Conservation (phyloP, 2,797 vertebrate genomes). For the Catharus ustulatus region DNA sequence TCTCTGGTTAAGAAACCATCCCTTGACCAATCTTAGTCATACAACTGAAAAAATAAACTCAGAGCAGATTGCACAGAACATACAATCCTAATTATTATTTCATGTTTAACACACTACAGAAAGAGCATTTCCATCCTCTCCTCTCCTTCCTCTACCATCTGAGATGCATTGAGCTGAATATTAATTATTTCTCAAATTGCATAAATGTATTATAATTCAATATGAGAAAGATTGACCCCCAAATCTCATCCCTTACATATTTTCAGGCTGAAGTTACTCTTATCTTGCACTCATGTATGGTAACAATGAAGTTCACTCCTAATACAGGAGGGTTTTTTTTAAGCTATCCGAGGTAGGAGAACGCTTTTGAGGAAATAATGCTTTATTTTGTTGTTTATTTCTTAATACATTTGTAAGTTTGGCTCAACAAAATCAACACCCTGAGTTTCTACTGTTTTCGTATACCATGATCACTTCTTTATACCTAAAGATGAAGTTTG, state of each 20-base stretch:
- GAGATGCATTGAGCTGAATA: background rate
- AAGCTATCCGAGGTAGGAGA: background rate
- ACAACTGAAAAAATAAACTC: background rate
- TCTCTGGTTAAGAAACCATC: background rate
- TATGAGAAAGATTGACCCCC: background rate
- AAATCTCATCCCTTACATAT: background rate
- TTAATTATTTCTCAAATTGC: background rate
- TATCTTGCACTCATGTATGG: background rate
- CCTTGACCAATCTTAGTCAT: background rate
- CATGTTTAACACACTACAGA: background rate
- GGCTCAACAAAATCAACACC: background rate
- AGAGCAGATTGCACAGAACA: background rate
- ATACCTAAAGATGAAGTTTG: background rate
- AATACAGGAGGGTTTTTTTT: background rate
- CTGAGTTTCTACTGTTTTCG: background rate
- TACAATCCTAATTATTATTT: background rate
- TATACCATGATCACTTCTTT: background rate
- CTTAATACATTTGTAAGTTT: background rate
- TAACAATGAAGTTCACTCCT: background rate
- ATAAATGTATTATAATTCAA: background rate
- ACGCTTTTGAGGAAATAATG: background rate
- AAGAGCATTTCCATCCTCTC: background rate
- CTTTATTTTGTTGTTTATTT: background rate
- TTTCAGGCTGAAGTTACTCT: background rate
- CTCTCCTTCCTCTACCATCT: background rate